Base-by-base conservation (phyloP, 2,113 vertebrate genomes). In the Myiopsitta monachus region DNA sequence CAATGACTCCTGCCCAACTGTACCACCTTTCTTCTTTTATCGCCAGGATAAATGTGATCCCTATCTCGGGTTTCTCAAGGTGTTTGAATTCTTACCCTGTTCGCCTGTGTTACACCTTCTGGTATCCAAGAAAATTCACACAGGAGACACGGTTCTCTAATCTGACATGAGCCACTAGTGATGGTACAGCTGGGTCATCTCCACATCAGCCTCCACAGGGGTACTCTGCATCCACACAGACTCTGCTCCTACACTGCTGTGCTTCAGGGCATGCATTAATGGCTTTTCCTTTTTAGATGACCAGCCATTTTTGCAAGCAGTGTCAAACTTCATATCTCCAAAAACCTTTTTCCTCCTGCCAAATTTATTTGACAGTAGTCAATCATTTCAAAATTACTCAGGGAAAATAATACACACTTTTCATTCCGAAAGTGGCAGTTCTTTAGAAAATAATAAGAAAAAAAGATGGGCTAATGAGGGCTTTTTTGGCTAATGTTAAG, bases 401-500 rank as follows among this genome's bases (percentile, higher is more conserved):
- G 17, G 23, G 22, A 22, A 43, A 83, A 64, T 64, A 74, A 77
- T 36, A 62, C 10, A 66, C 19, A 23, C 8, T 52, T 80, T 46
- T 62, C 7, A 74, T 62, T 47, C 14, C n/a, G 47, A 54, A 94
- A 59, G 69, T n/a, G 31, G 13, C 18, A 63, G 16, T 31, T 79
- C 51, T 72, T 54, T 22, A 55, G 46, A 68, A 82, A 82, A 67
- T 33, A 66, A 15, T 51, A 76, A 79, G 11, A 59, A 26, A 33
- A 72, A 49, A 87, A 57, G 8, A 30, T 18, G 15, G 1, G 6
- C 78, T 82, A 41, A 82, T 31, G 12, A 4, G 36, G 33, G 21
- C 1, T 0, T n/a, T 87, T 93, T 61, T 83, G 17, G 1, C 11
- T 72, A 8, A 54, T 0, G 0, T 47, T 54, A 88, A 23, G 26